Evolutionary conservation across 2,888 invertebrate species (phyloP).

Genomic region (Gisinianus flammeolus): DNA sequence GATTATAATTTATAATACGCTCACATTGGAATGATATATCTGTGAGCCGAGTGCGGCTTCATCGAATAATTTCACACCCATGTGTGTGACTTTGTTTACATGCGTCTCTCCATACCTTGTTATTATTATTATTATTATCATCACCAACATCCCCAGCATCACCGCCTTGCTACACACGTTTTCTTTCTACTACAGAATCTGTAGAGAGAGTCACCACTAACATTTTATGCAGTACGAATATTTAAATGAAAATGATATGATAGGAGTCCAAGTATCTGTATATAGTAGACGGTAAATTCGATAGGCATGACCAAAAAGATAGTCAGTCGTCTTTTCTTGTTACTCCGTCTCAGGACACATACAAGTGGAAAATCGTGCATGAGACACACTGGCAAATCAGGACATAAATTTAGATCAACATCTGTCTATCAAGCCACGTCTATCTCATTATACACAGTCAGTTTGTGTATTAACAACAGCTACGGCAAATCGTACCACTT

Average conservation of each 20-base stretch:
- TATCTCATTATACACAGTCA: conserved; percentile 5
- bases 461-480: background rate
- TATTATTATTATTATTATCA: no score
- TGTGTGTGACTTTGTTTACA: conserved; percentile 6
- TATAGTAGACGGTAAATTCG: background rate
- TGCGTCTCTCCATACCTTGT: background rate
- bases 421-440: conserved; percentile 33
- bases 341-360: background rate
- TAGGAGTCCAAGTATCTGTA: background rate
- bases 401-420: conserved; percentile 41
- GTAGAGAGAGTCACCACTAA: no score
- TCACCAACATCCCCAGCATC: background rate
- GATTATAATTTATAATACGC: background rate
- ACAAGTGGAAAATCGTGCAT: conserved; percentile 17
- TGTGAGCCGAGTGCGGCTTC: background rate
- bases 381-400: conserved; percentile 35
- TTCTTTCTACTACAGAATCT: no score
- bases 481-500: background rate
- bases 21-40: background rate
- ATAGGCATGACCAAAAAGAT: background rate
- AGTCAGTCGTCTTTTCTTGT: background rate
- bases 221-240: no score
- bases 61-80: conserved; percentile 9
- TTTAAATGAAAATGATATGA: no score
- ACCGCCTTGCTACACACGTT: background rate